Evolutionary conservation across 2,888 invertebrate species (phyloP).

Genomic region (Ophion costatus): DNA sequence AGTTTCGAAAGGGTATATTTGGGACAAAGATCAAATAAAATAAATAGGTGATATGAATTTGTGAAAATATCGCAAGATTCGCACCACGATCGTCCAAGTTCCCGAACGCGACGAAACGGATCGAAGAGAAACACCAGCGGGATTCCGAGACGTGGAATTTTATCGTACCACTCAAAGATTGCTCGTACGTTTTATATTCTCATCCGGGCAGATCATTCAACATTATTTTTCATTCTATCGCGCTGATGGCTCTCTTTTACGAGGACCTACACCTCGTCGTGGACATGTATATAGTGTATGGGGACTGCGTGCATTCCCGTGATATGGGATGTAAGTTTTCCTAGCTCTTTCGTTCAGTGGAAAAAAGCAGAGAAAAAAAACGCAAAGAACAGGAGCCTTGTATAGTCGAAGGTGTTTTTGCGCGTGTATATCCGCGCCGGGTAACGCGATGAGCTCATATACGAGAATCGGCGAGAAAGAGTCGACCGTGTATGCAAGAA

Average conservation of each 20-base stretch:
- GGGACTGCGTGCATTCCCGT: too few species aligned
- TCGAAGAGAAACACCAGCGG: too few species aligned
- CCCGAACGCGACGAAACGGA: too few species aligned
- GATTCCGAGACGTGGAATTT: background rate
- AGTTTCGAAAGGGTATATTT: too few species aligned
- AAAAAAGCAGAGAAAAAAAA: background rate
- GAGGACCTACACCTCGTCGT: background rate
- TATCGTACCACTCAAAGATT: background rate
- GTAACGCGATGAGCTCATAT: conserved; percentile 17
- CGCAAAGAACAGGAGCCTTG: too few species aligned
- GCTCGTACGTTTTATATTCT: conserved; percentile 14
- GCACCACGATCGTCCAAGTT: too few species aligned
- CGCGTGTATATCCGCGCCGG: background rate
- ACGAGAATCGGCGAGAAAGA: conserved; percentile 45
- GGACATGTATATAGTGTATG: too few species aligned
- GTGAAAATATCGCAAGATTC: too few species aligned
- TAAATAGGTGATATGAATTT: too few species aligned
- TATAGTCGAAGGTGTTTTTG: background rate
- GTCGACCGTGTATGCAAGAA: conserved; percentile 32
- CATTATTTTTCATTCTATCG: conserved; percentile 5
- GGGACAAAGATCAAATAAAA: too few species aligned
- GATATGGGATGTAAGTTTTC: background rate
- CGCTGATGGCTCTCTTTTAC: conserved; percentile 6
- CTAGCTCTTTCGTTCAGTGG: too few species aligned
- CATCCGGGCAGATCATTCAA: conserved; percentile 9